Evolutionary conservation across 2,797 vertebrate genomes (phyloP), one percentile per base, ranked within the genome.

Genomic region (Syngnathus acus): DNA sequence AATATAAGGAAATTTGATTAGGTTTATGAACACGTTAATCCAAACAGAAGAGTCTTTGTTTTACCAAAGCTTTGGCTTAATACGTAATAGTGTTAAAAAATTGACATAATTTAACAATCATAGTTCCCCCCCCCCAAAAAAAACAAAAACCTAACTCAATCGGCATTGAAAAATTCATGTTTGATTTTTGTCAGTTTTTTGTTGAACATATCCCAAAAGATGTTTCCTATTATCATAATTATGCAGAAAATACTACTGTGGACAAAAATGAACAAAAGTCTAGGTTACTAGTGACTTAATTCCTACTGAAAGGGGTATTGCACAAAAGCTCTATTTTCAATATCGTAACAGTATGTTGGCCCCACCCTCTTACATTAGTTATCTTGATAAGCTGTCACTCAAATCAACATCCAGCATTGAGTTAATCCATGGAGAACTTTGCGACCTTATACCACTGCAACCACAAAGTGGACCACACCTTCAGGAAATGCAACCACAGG

Each of bases 401-500:
- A 6, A 80, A 66, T 72, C 37, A 51, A n/a, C 64, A 55, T 62
- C 32, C 65, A 65, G 54, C 50, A 61, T 69, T 64, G 47, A 60
- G 60, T 55, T 21, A 65, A 65, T 32, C 50, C 69, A 53, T 45
- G 72, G 40, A 51, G 51, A 51, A 17, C 9, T 39, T 73, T 64
- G 5, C 42, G 62, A 72, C 79, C 82, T 81, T 72, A 68, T 69
- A 84, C 69, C 68, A 60, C 69, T 70, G 62, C 4, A 42, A 16
- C 32, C 32, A 9, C 23, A 58, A 58, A 58, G 55, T 38, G 32
- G 32, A 58, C 55, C 55, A 37, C 55, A 58, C 55, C 55, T 38
- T 14, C 55, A 37, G 14, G 63, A 78, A 70, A 76, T 73, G 78
- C 79, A 64, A 71, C 76, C 79, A 79, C 73, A 81, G 80, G 75